Percentiles rank a stretch among this genome's conserved stretches.
Evolutionary conservation across 37 sponge, comb jelly and placozoan species (phyloP).

Genomic region (Ephydatia muelleri): DNA sequence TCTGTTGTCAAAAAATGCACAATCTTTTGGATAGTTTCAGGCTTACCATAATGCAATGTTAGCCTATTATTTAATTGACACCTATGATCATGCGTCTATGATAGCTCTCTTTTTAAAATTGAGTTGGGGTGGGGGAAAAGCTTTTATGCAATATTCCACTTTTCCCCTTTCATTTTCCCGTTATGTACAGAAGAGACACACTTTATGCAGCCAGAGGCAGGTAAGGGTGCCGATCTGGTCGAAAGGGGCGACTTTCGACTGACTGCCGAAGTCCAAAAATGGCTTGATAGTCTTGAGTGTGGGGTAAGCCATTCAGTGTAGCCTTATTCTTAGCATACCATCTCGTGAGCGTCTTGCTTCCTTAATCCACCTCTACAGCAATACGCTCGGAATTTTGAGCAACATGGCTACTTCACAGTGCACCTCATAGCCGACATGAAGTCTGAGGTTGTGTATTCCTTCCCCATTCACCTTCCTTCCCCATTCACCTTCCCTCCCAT

Average conservation of each 20-base stretch:
- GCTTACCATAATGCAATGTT: no score
- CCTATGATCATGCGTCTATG: no score
- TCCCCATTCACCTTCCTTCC: no score
- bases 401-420: slow-evolving; percentile 46
- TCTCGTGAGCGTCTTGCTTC: no score
- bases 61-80: no score
- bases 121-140: neutral
- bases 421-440: slow-evolving; percentile 46
- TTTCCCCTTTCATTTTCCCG: neutral
- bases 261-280: neutral
- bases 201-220: no score
- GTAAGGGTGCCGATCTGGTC: neutral
- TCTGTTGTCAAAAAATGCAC: no score
- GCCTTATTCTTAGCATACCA: neutral
- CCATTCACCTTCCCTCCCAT: no score
- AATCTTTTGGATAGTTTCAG: no score
- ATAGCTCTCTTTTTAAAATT: no score
- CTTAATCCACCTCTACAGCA: no score
- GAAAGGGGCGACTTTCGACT: neutral
- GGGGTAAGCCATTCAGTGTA: neutral
- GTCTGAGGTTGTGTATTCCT: neutral
- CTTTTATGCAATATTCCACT: neutral
- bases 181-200: slow-evolving; percentile 3
- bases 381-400: slow-evolving; percentile 39
- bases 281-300: neutral